A percentile compares a stretch with the other conserved stretches of the same genome.
Conservation (phyloP, 2,888 invertebrate genomes). For the Meghimatium bilineatum region DNA sequence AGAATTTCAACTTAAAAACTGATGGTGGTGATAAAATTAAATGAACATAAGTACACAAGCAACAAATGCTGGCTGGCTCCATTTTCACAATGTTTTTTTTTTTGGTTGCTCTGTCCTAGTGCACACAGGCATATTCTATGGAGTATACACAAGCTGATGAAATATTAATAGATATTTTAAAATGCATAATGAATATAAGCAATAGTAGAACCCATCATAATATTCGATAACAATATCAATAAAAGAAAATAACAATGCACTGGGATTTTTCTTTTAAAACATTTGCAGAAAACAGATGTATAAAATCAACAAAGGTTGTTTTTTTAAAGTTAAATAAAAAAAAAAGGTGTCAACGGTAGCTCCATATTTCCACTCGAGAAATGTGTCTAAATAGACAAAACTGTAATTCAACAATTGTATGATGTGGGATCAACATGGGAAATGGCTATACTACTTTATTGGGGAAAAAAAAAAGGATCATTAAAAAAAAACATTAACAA, state of each 20-base stretch:
- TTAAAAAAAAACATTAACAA: neutral
- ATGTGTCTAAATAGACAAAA: slow-evolving; percentile 7
- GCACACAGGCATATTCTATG: neutral
- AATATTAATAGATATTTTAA: neutral
- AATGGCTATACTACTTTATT: neutral
- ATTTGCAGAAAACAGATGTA: slow-evolving; percentile 33
- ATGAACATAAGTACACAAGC: slow-evolving; percentile 11
- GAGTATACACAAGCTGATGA: neutral
- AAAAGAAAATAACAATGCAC: slow-evolving; percentile 33
- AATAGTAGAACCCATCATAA: slow-evolving; percentile 18
- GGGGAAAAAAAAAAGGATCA: too few relatives aligned
- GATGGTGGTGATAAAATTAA: slow-evolving; percentile 19
- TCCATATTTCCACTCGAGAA: slow-evolving; percentile 13
- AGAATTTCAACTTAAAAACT: slow-evolving; percentile 19
- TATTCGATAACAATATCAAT: slow-evolving; percentile 10
- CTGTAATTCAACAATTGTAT: slow-evolving; percentile 22
- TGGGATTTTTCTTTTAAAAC: slow-evolving; percentile 22
- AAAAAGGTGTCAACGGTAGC: neutral
- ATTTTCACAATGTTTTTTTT: neutral
- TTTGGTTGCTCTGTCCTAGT: neutral
- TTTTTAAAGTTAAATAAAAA: neutral
- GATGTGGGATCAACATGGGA: slow-evolving; percentile 9
- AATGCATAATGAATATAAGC: slow-evolving; percentile 28
- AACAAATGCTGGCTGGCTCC: slow-evolving; percentile 6
- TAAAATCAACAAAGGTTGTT: slow-evolving; percentile 25